These are phyloP conservation scores for Ophiothrix spiculata DNA, from an alignment of 35 echinoderm and acorn worm species.

Conservation along the genomic window DNA sequence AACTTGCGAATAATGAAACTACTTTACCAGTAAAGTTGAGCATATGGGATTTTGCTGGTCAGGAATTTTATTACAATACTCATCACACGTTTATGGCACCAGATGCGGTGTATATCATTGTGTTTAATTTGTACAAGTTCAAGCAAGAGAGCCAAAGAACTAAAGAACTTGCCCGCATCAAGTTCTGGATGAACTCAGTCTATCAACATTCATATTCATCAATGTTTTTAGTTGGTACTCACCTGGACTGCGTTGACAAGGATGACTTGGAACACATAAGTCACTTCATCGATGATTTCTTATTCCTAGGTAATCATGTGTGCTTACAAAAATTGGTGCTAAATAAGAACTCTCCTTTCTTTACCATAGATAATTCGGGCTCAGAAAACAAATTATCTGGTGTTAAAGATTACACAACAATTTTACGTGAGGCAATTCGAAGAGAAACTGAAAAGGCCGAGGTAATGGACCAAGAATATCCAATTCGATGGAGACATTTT, in stretches of 20 bases:
- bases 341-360: neutral
- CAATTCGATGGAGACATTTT: neutral
- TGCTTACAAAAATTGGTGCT: neutral
- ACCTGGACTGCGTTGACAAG: neutral
- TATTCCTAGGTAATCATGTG: neutral
- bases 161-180: neutral
- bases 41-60: neutral
- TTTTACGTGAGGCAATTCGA: neutral
- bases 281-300: neutral
- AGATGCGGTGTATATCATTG: neutral
- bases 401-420: neutral
- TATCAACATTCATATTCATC: neutral
- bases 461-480: neutral
- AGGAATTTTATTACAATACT: slow-evolving; percentile 3
- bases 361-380: neutral
- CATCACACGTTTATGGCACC: neutral
- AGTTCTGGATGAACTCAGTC: neutral
- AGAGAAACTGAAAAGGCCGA: neutral
- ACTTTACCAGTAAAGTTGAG: neutral
- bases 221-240: neutral
- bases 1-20: neutral
- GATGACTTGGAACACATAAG: neutral
- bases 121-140: neutral
- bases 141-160: neutral
- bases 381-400: neutral